phyloP scores from a whole-genome alignment of 2,888 invertebrate genomes.

The Microctonus hyperodae region DNA sequence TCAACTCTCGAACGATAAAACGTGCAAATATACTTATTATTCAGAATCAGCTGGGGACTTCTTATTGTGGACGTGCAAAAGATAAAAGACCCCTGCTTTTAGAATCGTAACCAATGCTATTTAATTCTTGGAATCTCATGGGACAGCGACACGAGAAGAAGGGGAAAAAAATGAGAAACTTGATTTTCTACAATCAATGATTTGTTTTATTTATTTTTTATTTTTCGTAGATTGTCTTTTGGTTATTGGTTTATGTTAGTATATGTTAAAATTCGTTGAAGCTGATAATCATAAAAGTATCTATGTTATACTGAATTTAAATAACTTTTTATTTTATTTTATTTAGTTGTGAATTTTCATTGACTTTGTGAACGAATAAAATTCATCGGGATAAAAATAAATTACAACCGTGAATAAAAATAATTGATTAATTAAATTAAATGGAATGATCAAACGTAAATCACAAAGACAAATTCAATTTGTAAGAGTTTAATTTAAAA shows the following conservation, averaged over 20 bases:
- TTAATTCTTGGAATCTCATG: slow-evolving; percentile 17
- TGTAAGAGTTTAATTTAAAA: neutral
- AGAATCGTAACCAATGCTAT: slow-evolving; percentile 17
- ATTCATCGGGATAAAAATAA: no score
- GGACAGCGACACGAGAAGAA: neutral
- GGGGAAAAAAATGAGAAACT: slow-evolving; percentile 18
- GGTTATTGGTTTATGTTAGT: no score
- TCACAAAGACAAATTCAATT: neutral
- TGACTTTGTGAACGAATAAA: no score
- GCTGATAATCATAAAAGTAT: no score
- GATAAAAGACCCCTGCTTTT: slow-evolving; percentile 14
- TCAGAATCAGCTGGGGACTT: slow-evolving; percentile 31
- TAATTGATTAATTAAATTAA: neutral
- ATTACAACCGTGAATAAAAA: neutral
- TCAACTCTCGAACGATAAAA: slow-evolving; percentile 38
- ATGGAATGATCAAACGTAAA: no score
- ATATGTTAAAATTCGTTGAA: no score
- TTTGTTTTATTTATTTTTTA: neutral
- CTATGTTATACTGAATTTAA: no score
- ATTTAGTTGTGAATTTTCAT: no score
- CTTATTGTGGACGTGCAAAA: slow-evolving; percentile 16
- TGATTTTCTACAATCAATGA: neutral
- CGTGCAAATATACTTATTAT: slow-evolving; percentile 39
- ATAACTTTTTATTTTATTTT: no score
- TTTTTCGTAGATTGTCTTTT: neutral